Percentiles rank a stretch among this genome's conserved stretches.
These are phyloP conservation scores for Meriones psammophilus DNA, from an alignment of 2,797 vertebrate genomes.

Conservation along the genomic window DNA sequence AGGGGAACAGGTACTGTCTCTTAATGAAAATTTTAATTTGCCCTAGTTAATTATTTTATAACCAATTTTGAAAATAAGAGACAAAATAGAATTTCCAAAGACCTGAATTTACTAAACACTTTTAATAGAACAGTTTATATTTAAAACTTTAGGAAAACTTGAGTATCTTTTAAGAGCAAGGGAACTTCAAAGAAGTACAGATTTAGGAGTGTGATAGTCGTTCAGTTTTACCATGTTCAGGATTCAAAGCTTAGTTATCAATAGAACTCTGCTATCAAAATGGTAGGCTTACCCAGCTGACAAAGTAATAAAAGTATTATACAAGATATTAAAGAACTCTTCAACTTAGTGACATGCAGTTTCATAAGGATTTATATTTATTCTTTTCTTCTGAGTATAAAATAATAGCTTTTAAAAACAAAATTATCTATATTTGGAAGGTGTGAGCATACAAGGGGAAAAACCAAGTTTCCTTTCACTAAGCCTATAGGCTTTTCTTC, in stretches of 20 bases:
- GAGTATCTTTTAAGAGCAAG: not conserved
- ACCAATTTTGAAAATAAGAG: not conserved
- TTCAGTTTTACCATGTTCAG: not conserved
- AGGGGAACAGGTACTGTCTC: too few species aligned
- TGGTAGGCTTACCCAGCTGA: not conserved
- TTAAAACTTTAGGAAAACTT: not conserved
- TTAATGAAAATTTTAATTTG: not conserved
- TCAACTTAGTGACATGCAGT: not conserved
- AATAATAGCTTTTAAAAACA: not conserved
- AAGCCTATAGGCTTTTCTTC: not conserved
- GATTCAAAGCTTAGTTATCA: conserved; percentile 28
- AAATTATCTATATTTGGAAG: not conserved
- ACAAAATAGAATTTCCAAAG: not conserved
- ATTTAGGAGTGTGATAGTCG: not conserved
- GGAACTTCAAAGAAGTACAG: not conserved
- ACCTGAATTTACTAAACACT: not conserved
- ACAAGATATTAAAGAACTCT: not conserved
- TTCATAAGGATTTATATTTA: not conserved
- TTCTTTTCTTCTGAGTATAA: not conserved
- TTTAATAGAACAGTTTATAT: not conserved
- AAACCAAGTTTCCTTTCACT: not conserved
- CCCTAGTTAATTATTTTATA: not conserved
- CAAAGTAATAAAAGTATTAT: not conserved
- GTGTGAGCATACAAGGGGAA: not conserved
- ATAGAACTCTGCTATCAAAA: not conserved